These are phyloP conservation scores for Orthosia incerta DNA, from an alignment of 2,888 invertebrate species.

Conservation along the genomic window DNA sequence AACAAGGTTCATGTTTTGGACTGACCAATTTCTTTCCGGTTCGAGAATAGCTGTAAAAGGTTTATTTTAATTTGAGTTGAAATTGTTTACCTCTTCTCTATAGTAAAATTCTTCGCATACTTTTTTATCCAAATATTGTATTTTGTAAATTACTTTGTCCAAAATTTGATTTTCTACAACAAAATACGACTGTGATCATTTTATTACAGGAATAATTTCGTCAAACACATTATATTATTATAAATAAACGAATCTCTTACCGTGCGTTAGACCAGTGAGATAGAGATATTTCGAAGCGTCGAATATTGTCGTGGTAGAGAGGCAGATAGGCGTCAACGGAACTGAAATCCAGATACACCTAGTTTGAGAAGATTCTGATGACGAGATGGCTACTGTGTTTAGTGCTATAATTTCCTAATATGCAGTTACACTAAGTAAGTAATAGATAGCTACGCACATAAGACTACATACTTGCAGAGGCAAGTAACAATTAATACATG, in stretches of 20 bases:
- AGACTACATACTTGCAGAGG: no score
- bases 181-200: not conserved
- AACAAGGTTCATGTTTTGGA: no score
- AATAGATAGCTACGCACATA: no score
- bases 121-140: conserved; percentile 52
- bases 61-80: not conserved
- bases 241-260: conserved; percentile 61
- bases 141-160: conserved; percentile 66
- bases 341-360: conserved; percentile 37
- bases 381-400: no score
- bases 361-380: not conserved
- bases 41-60: no score
- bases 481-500: no score
- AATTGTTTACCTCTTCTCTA: conserved; percentile 61
- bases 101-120: conserved; percentile 66
- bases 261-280: conserved; percentile 77
- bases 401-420: no score
- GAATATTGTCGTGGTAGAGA: conserved; percentile 64
- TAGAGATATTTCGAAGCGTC: conserved; percentile 73
- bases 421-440: no score
- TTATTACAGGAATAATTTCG: not conserved
- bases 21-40: no score
- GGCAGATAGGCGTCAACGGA: conserved; percentile 75
- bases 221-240: not conserved
- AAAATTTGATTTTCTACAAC: conserved; percentile 71